These are phyloP conservation scores for Aythya baeri DNA, from an alignment of 2,113 vertebrate genomes.

Conservation along the genomic window DNA sequence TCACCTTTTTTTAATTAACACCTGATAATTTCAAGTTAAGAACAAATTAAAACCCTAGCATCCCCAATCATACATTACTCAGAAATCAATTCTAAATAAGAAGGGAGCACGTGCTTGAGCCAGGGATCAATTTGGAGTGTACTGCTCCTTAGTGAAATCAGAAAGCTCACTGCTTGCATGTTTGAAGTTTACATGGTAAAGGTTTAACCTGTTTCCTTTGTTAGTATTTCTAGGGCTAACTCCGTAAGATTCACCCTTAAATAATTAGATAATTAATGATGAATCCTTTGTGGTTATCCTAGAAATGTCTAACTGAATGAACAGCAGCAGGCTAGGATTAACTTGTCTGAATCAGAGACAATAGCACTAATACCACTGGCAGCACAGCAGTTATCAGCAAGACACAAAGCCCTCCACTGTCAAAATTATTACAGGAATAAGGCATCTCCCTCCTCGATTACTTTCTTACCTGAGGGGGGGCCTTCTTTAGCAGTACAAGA, in stretches of 20 bases:
- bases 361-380: not conserved
- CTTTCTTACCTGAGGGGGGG: slow-evolving; percentile 89
- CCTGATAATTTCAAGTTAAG: not conserved
- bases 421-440: not conserved
- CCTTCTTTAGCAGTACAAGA: slow-evolving; percentile 94
- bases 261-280: not conserved
- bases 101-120: not conserved
- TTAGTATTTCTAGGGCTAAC: not conserved
- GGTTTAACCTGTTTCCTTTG: not conserved
- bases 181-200: not conserved
- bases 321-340: slow-evolving; percentile 25
- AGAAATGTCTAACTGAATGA: not conserved
- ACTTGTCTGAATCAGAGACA: not conserved
- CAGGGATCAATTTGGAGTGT: not conserved
- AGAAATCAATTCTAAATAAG: not conserved
- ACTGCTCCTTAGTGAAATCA: not conserved
- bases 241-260: not conserved
- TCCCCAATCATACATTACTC: not conserved
- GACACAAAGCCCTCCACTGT: not conserved
- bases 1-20: not conserved
- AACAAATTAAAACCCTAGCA: not conserved
- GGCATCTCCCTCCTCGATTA: not conserved
- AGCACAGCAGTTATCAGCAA: not conserved
- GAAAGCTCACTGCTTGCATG: not conserved
- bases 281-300: not conserved